Conservation (phyloP, 2,888 invertebrate species). For the Phorcus lineatus region DNA sequence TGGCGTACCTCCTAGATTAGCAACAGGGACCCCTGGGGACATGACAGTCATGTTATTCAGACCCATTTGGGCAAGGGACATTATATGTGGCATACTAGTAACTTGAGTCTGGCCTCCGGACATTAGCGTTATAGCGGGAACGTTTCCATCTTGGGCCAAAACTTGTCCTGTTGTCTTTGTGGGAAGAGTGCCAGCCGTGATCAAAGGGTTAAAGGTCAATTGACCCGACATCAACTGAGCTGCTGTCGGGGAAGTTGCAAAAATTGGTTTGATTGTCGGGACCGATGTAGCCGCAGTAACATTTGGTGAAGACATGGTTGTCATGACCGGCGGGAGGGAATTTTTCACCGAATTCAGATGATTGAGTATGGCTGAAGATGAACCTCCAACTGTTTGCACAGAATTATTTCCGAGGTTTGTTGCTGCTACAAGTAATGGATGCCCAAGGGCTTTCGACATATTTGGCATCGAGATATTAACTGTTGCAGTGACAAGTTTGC, state of each 20-base stretch:
- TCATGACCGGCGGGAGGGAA: background rate
- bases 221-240: background rate
- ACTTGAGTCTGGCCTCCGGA: background rate
- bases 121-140: conserved; percentile 16
- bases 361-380: background rate
- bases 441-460: background rate
- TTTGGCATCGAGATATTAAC: background rate
- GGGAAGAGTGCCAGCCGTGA: background rate
- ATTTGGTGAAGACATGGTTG: conserved; percentile 23
- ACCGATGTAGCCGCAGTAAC: background rate
- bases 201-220: conserved; percentile 15
- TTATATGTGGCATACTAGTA: conserved; percentile 38
- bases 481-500: background rate
- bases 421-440: background rate
- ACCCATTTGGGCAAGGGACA: conserved; percentile 53
- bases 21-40: conserved; percentile 50
- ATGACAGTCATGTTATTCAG: conserved; percentile 57
- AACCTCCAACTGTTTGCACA: background rate
- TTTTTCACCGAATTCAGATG: conserved; percentile 13
- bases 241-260: conserved; percentile 18
- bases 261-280: conserved; percentile 26
- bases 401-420: background rate
- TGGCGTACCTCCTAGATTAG: conserved; percentile 45
- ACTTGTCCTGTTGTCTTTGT: background rate
- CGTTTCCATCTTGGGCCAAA: conserved; percentile 38